Conservation (phyloP, 37 sponge, comb jelly and placozoan species). For the Hormiphora californensis region DNA sequence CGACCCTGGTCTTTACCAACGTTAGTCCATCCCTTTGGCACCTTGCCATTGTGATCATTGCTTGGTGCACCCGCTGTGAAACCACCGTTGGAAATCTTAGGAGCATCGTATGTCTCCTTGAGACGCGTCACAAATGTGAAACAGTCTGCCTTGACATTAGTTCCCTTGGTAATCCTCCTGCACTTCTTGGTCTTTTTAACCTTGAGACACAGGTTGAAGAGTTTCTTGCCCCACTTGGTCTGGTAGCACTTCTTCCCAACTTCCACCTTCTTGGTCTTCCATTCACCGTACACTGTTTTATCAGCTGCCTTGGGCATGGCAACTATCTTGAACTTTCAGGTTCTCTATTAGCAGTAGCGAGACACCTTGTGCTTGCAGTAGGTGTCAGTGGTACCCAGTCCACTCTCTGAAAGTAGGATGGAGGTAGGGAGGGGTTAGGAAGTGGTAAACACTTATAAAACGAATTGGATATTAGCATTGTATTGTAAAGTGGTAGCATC, state of each 20-base stretch:
- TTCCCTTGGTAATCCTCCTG: not conserved
- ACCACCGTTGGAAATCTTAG: not conserved
- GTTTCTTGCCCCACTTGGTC: not conserved
- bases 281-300: not conserved
- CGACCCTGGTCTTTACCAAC: not conserved
- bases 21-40: not conserved
- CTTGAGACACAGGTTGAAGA: not conserved
- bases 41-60: not conserved
- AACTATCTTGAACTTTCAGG: not conserved
- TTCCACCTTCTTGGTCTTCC: not conserved
- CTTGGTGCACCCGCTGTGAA: not conserved
- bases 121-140: not conserved
- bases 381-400: not conserved
- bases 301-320: not conserved
- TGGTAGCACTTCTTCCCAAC: not conserved
- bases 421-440: not conserved
- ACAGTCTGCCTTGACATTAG: conserved; percentile 6
- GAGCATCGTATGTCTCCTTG: not conserved
- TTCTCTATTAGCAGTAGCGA: not conserved
- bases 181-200: not conserved
- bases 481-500: too few relatives aligned
- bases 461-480: too few relatives aligned
- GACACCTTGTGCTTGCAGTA: conserved; percentile 26
- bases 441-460: too few relatives aligned
- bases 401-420: not conserved